Base-by-base conservation (phyloP, 2,888 invertebrate species). In the Apamea epomidion region DNA sequence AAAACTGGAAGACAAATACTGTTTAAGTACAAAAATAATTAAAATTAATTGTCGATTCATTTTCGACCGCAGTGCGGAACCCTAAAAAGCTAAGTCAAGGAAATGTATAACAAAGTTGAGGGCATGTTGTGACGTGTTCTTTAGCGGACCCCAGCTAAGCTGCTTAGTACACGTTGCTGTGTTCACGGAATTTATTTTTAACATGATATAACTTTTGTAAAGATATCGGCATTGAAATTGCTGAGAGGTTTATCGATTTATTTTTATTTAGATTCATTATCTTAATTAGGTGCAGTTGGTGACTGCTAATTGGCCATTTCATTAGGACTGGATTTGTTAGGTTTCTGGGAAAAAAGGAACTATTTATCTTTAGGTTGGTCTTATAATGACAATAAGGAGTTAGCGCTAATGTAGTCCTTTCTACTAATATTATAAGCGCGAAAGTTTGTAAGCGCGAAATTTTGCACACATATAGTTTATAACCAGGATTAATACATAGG, bases 91-190 rank as follows among this genome's bases (percentile, higher is more conserved):
- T 86, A 90, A 88, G 89, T 89, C 82, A 90, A 92, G 91, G 87
- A 91, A 91, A 91, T 90, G 91, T 90, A 87, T 89, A 89, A 88
- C 91, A 91, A 92, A 92, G 93, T 93, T 91, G 88, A 90, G 86
- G 83, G 90, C 90, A 89, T 91, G 91, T 88, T 90, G 83, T 93
- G 93, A 93, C 93, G 92, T 91, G 91, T 90, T 88, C 89, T 88
- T 85, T 81, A 45, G 73, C 81, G 37, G 80, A 86, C 86, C 84
- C 81, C 82, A 83, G 87, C 84, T 91, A 91, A 92, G 89, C 86
- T 79, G 79, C 76, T 88, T 72, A 74, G 48, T 75, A 74, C 83
- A 78, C 69, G 80, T 68, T 85, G 16, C 54, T 64, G 71, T 81
- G 76, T 74, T 79, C 64, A 42, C 48, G 48, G 72, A 14, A 62